Base-by-base conservation (phyloP, 2,888 invertebrate species). In the Platerodrilus igneus region DNA sequence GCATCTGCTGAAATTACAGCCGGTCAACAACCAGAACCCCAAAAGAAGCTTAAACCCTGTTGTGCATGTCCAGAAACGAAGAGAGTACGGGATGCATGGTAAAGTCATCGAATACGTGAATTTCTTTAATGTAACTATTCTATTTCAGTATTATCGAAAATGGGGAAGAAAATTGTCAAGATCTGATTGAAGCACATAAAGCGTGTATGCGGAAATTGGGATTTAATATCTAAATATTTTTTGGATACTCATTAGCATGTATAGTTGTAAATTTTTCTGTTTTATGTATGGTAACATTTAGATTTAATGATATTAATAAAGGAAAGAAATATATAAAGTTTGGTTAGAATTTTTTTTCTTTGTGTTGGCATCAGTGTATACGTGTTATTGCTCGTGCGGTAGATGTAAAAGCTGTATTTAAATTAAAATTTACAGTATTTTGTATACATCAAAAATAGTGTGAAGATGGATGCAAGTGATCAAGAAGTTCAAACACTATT, bases 61-160 rank as follows among this genome's bases (percentile, higher is more conserved):
- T 96, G 96, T 74, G 95, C 95, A 3, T 96, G 96, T 68, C 95
- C 95, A 0, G 95, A 96, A 71, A 96, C 95, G 0, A 95, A 92
- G 68, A 80, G 79, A 69, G 82, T 71, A 18, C 74, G 96, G 59
- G 96, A 96, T 73, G 80, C 82, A 50, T 96, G 96, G 94, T 94
- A 75, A 75, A 71, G 43, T n/a, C n/a, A n/a, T n/a, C n/a, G n/a
- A n/a, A n/a, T n/a, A n/a, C n/a, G n/a, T n/a, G n/a, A n/a, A n/a
- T n/a, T 7, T n/a, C n/a, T n/a, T n/a, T n/a, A n/a, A n/a, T n/a
- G n/a, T n/a, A n/a, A n/a, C n/a, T n/a, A n/a, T n/a, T n/a, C n/a
- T n/a, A n/a, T n/a, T n/a, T n/a, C 75, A 94, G 93, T 62, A 90
- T 95, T 38, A 81, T 93, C 20, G 86, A 90, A 63, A 83, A 81